Evolutionary conservation across 1,140 invertebrate species (phyloP).

Genomic region (Aphelenchoides fujianensis): DNA sequence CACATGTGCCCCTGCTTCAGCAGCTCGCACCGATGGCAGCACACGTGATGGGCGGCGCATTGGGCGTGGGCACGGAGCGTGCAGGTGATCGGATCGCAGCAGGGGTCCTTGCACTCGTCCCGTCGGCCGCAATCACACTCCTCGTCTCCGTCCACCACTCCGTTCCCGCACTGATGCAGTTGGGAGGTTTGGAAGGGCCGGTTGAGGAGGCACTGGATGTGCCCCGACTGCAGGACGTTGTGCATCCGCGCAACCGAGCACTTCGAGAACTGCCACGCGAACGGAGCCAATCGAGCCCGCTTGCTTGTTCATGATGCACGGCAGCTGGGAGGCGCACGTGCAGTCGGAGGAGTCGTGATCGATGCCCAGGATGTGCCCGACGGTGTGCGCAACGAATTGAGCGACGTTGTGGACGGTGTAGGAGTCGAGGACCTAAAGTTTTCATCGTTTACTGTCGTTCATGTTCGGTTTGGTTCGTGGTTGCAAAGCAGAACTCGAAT

Average conservation of each 20-base stretch:
- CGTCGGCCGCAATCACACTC: conserved; percentile 61
- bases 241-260: conserved; percentile 56
- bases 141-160: conserved; percentile 55
- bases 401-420: conserved; percentile 48
- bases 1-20: conserved; percentile 49
- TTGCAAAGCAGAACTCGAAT: too few relatives aligned
- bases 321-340: conserved; percentile 41
- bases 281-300: conserved; percentile 46
- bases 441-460: too few relatives aligned
- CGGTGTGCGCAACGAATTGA: conserved; percentile 49
- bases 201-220: conserved; percentile 59
- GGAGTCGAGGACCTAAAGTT: conserved; percentile 48
- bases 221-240: conserved; percentile 47
- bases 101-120: conserved; percentile 59
- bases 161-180: conserved; percentile 59
- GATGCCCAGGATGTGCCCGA: conserved; percentile 58
- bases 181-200: conserved; percentile 54
- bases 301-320: conserved; percentile 56
- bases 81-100: conserved; percentile 60
- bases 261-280: conserved; percentile 59
- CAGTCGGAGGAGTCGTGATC: conserved; percentile 58
- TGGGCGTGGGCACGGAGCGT: conserved; percentile 59
- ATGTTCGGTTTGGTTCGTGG: too few relatives aligned
- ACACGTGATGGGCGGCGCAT: conserved; percentile 56
- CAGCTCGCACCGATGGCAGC: conserved; percentile 59